Percentiles rank a stretch among this genome's conserved stretches.
These are phyloP conservation scores for Chelonus formosanus DNA, from an alignment of 2,888 invertebrate species.

Conservation along the genomic window DNA sequence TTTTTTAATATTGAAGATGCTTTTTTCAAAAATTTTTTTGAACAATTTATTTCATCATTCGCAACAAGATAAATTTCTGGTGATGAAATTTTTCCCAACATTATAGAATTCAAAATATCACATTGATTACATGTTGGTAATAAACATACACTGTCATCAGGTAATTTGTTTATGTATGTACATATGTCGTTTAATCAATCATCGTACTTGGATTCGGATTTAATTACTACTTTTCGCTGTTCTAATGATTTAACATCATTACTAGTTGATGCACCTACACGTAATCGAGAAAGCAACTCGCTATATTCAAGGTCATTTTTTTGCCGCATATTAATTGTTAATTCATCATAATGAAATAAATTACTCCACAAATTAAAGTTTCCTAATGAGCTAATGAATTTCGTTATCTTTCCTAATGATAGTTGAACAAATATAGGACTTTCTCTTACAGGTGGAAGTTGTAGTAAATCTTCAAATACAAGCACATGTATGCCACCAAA, in stretches of 20 bases:
- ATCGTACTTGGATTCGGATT: neutral
- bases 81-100: constrained; percentile 43
- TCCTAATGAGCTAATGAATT: constrained; percentile 2
- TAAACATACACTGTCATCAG: constrained; percentile 48
- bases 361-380: constrained; percentile 13
- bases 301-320: constrained; percentile 37
- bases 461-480: constrained; percentile 33
- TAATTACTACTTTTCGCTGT: constrained; percentile 29
- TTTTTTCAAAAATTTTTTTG: constrained; percentile 34
- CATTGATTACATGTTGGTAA: constrained; percentile 51
- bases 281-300: constrained; percentile 39
- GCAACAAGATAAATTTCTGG: constrained; percentile 45
- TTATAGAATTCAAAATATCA: constrained; percentile 47
- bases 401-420: neutral
- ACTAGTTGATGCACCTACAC: constrained; percentile 25
- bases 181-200: constrained; percentile 41
- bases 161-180: constrained; percentile 41
- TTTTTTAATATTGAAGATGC: constrained; percentile 26
- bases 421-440: neutral
- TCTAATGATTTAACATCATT: constrained; percentile 23
- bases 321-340: constrained; percentile 15
- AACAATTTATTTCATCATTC: constrained; percentile 37
- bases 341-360: constrained; percentile 18
- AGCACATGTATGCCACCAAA: constrained; percentile 26
- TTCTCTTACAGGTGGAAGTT: constrained; percentile 12